phyloP scores from a whole-genome alignment of 2,888 invertebrate genomes.

The Ophion slaviceki region DNA sequence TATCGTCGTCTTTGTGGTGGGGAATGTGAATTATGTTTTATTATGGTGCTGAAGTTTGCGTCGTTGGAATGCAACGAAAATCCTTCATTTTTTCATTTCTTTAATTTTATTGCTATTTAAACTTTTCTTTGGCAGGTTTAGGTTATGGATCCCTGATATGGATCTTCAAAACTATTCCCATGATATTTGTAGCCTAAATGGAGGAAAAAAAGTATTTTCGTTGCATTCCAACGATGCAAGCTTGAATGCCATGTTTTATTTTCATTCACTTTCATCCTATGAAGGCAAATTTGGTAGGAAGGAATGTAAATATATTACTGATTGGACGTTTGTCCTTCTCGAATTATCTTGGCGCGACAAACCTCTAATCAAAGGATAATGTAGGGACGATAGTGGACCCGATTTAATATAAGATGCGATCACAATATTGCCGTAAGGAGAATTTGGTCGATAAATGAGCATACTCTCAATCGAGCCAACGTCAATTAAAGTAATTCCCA shows the following conservation, averaged over 20 bases:
- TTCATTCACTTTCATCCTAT: neutral
- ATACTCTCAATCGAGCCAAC: neutral
- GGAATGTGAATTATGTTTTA: neutral
- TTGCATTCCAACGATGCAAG: too few species aligned
- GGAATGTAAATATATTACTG: neutral
- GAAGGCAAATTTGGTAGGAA: neutral
- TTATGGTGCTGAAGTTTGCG: too few species aligned
- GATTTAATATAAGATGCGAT: neutral
- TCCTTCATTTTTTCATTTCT: too few species aligned
- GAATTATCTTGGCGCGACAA: neutral
- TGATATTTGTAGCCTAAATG: too few species aligned
- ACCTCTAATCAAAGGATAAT: neutral
- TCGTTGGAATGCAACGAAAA: too few species aligned
- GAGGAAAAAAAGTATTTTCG: too few species aligned
- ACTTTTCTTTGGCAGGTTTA: too few species aligned
- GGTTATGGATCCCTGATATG: too few species aligned
- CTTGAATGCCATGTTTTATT: neutral
- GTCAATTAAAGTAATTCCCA: neutral
- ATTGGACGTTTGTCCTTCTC: neutral
- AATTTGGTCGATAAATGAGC: neutral
- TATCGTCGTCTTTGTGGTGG: neutral
- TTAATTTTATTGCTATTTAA: too few species aligned
- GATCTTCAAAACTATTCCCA: too few species aligned
- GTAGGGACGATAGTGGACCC: neutral
- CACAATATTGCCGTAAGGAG: too few species aligned